Evolutionary conservation across 2,113 vertebrate species (phyloP).

Genomic region (Gasterosteus aculeatus): DNA sequence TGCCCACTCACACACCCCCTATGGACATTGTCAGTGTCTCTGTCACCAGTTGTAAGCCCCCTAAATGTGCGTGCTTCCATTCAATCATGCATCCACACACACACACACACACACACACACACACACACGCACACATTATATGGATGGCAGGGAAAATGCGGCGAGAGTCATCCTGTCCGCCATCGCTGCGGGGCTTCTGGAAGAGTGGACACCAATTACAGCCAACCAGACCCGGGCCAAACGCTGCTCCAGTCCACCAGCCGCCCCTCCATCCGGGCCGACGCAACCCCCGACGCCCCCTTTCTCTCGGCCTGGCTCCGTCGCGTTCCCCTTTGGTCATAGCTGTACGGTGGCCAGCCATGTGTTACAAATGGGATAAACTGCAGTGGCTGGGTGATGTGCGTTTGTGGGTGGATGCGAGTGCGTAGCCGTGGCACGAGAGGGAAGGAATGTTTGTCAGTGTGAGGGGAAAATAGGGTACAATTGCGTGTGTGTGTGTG

Average conservation of each 20-base stretch:
- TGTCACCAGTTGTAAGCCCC: constrained; percentile 62
- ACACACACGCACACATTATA: constrained; percentile 28
- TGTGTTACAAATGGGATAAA: constrained; percentile 79
- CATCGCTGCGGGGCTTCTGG: constrained; percentile 69
- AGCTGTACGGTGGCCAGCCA: constrained; percentile 59
- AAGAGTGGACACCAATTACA: constrained; percentile 70
- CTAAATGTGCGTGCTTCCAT: constrained; percentile 39
- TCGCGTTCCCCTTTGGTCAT: constrained; percentile 63
- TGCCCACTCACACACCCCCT: constrained; percentile 49
- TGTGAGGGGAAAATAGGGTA: constrained; percentile 32
- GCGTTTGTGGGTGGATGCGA: constrained; percentile 48
- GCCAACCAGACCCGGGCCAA: constrained; percentile 72
- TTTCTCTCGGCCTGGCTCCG: constrained; percentile 55
- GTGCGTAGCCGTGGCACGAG: constrained; percentile 42
- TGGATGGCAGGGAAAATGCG: constrained; percentile 63
- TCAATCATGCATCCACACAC: constrained; percentile 15
- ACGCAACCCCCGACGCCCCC: constrained; percentile 47
- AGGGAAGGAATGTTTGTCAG: constrained; percentile 23
- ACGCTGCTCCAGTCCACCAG: constrained; percentile 65
- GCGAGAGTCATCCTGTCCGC: constrained; percentile 63
- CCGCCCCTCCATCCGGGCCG: constrained; percentile 56
- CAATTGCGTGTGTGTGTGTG: not conserved
- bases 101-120: constrained; percentile 17
- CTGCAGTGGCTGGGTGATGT: constrained; percentile 67
- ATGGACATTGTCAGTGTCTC: constrained; percentile 63